Percentiles rank a stretch among this genome's conserved stretches.
Evolutionary conservation across 2,888 invertebrate species (phyloP).

Genomic region (Spialia ferax): DNA sequence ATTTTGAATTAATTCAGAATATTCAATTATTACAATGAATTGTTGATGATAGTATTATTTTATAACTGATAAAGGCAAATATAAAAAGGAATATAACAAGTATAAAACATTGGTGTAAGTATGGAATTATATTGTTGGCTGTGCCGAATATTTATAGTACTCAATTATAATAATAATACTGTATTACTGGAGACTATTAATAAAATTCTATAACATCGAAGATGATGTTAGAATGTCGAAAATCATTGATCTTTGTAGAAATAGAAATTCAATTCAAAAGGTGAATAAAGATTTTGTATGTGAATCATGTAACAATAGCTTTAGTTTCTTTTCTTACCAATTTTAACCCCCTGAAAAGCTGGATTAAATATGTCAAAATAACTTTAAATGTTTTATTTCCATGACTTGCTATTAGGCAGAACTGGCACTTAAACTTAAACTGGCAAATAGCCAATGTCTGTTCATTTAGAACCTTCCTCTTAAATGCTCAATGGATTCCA

Average conservation of each 20-base stretch:
- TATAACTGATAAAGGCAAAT: background rate
- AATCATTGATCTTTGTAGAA: slow-evolving; percentile 38
- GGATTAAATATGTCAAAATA: slow-evolving; percentile 73
- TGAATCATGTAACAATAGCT: slow-evolving; percentile 30
- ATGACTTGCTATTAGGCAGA: too few relatives aligned
- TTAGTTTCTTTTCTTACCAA: slow-evolving; percentile 71
- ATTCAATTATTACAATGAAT: slow-evolving; percentile 1
- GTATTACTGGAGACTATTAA: slow-evolving; percentile 21
- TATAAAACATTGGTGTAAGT: slow-evolving; percentile 46
- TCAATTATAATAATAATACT: slow-evolving; percentile 37
- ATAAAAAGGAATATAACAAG: slow-evolving; percentile 9
- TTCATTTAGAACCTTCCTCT: too few relatives aligned
- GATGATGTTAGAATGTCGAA: background rate
- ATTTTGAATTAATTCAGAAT: background rate
- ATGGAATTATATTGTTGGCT: slow-evolving; percentile 74
- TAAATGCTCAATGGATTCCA: too few relatives aligned
- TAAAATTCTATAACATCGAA: slow-evolving; percentile 3
- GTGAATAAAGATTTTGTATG: slow-evolving; percentile 34
- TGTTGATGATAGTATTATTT: slow-evolving; percentile 6
- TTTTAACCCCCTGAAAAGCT: slow-evolving; percentile 71
- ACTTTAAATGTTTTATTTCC: slow-evolving; percentile 40
- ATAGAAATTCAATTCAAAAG: slow-evolving; percentile 45
- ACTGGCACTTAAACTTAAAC: too few relatives aligned
- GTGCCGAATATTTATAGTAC: slow-evolving; percentile 57
- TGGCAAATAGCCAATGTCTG: too few relatives aligned